A percentile compares a stretch with the other conserved stretches of the same genome.
These are phyloP conservation scores for Sebastes vulpes DNA, from an alignment of 2,797 vertebrate genomes.

Conservation along the genomic window DNA sequence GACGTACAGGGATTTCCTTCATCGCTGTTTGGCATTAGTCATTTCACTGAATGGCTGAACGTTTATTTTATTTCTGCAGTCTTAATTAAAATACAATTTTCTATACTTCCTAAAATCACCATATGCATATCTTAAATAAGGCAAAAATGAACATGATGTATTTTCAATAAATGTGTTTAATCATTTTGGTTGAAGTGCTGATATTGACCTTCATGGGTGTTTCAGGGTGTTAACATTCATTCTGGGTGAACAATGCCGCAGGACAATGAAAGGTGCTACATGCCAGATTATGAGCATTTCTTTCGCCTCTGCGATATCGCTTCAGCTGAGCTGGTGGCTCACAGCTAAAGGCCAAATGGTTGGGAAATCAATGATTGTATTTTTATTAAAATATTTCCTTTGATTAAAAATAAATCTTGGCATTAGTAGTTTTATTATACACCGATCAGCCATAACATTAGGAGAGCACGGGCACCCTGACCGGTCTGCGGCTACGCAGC, in stretches of 20 bases:
- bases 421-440: too few species aligned
- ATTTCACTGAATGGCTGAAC: slow-evolving; percentile 1
- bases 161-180: background rate
- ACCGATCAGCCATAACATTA: too few species aligned
- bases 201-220: background rate
- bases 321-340: too few species aligned
- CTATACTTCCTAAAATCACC: background rate
- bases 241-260: background rate
- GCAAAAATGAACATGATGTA: background rate
- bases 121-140: background rate
- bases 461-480: too few species aligned
- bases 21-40: slow-evolving; percentile 10
- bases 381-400: too few species aligned
- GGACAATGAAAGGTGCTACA: too few species aligned
- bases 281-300: too few species aligned
- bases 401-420: too few species aligned
- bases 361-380: too few species aligned
- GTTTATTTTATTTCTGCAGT: background rate
- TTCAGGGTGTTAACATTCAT: background rate
- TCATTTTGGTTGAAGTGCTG: background rate
- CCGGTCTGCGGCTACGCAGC: too few species aligned
- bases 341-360: too few species aligned
- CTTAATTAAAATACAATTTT: background rate
- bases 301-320: too few species aligned
- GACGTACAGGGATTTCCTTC: slow-evolving; percentile 39